These are phyloP conservation scores for Lontra canadensis DNA, from an alignment of 2,113 vertebrate genomes.

Conservation along the genomic window DNA sequence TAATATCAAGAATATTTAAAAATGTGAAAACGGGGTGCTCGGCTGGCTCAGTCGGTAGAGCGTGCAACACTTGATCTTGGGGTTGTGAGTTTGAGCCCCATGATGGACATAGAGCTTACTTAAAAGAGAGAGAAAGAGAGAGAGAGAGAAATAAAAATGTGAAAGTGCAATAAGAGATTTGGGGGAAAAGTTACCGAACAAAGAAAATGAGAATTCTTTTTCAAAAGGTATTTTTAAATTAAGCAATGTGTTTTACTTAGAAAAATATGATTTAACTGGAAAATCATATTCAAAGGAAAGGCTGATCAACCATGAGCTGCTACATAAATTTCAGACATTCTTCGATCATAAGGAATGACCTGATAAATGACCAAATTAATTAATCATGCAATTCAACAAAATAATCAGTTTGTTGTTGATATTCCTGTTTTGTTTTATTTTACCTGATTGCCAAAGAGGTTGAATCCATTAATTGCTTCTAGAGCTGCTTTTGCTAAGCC, in stretches of 20 bases:
- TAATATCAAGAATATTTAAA: background rate
- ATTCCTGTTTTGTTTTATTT: constrained; percentile 1
- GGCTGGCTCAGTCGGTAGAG: background rate
- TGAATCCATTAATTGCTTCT: constrained; percentile 99
- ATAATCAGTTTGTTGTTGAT: background rate
- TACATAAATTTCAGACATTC: background rate
- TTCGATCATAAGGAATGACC: constrained; percentile 34
- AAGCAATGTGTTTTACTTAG: background rate
- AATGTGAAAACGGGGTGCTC: background rate
- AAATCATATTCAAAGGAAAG: constrained; percentile 30
- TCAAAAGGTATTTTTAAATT: background rate
- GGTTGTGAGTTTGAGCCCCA: background rate
- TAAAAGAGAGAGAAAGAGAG: background rate
- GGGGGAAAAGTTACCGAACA: background rate
- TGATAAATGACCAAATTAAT: constrained; percentile 67
- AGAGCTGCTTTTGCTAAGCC: constrained; percentile 98
- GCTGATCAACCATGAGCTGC: background rate
- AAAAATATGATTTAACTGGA: background rate
- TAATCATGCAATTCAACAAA: constrained; percentile 55
- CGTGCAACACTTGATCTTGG: background rate
- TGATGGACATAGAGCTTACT: background rate
- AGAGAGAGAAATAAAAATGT: background rate
- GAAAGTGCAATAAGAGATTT: background rate
- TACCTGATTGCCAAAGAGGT: constrained; percentile 99
- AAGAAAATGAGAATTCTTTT: constrained; percentile 21